Evolutionary conservation across 2,113 vertebrate genomes (phyloP), one percentile per base, ranked within the genome.

Genomic region (Poeciliopsis prolifica): DNA sequence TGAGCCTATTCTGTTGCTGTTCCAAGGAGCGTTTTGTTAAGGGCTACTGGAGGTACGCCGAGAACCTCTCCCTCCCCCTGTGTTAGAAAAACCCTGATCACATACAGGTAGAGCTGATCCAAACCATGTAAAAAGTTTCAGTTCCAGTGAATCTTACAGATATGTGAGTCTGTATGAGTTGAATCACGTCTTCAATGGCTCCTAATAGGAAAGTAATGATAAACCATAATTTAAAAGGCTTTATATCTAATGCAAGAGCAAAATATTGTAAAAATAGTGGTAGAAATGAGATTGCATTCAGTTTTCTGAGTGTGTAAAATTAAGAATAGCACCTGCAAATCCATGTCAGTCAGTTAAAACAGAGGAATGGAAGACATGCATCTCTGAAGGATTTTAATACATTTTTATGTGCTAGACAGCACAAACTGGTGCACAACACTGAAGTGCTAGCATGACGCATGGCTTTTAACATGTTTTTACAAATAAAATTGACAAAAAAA

Each of bases 11-110:
- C 92, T 80, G 78, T 33, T 58, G 1, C n/a, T 81, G 81, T 85
- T 81, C 86, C 70, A 75, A 69, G 66, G 78, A 85, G 77, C 72
- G 65, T 82, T 90, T 91, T 80, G 90, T 89, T 85, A 90, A 90
- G 91, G 87, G 87, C 82, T 83, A 90, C 86, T 85, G 77, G 68
- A 82, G 81, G 75, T 48, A 82, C 79, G 85, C 66, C 8, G 51
- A 83, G 67, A 84, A 70, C 29, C 44, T 51, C 66, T 68, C 51
- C 29, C 40, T 79, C 29, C 24, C 68, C 78, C 76, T 84, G 92
- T 94, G 84, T 94, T 92, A 92, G 85, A 89, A 85, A 84, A 79
- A 74, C 61, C 61, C 70, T 71, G 44, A 72, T 61, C 71, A 31
- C 37, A 68, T 28, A 65, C 9, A 31, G 37, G 37, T 15, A 37